These are phyloP conservation scores for Aphidoletes aphidimyza DNA, from an alignment of 2,888 invertebrate species.

Conservation along the genomic window DNA sequence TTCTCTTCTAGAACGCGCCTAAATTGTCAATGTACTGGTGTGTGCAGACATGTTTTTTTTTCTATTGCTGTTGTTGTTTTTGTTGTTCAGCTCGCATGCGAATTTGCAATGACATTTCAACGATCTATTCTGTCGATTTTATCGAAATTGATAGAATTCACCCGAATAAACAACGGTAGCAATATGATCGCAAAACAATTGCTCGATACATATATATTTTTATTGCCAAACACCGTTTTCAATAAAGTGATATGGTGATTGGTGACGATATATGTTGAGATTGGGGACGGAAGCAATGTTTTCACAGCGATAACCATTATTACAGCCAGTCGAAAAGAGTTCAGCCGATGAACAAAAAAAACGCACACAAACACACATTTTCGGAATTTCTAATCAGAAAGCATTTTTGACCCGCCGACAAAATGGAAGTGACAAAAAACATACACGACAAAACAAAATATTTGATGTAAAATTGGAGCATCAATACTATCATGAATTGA, in stretches of 20 bases:
- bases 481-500: background rate
- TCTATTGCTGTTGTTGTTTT: background rate
- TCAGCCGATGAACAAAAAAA: background rate
- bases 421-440: background rate
- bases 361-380: background rate
- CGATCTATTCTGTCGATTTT: slow-evolving; percentile 22
- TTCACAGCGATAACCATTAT: slow-evolving; percentile 16
- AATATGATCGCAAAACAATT: slow-evolving; percentile 25
- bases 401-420: background rate
- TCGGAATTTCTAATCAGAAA: background rate
- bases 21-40: background rate
- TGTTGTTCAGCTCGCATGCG: background rate
- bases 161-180: background rate
- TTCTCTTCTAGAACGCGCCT: background rate
- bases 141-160: slow-evolving; percentile 13
- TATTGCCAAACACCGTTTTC: slow-evolving; percentile 14
- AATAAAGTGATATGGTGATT: slow-evolving; percentile 22
- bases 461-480: background rate
- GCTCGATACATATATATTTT: slow-evolving; percentile 23
- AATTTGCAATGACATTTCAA: slow-evolving; percentile 33
- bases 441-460: background rate
- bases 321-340: background rate
- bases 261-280: background rate
- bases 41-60: background rate
- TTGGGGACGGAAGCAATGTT: slow-evolving; percentile 18